Percentiles rank a stretch among this genome's conserved stretches.
Evolutionary conservation across 1,140 invertebrate genomes (phyloP).

Genomic region (Lepidotrigona ventralis): DNA sequence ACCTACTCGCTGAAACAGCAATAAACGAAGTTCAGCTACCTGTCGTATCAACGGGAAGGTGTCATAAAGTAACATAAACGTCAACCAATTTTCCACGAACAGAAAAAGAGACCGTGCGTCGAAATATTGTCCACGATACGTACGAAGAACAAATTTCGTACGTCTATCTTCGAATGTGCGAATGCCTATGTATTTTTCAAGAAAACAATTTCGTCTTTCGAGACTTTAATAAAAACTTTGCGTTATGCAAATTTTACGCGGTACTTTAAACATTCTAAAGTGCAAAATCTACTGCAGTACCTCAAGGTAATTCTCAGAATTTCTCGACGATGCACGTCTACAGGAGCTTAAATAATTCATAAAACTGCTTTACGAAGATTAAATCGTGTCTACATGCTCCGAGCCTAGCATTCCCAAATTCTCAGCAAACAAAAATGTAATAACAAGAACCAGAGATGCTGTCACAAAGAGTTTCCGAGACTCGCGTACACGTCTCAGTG

Average conservation of each 20-base stretch:
- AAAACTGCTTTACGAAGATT: background rate
- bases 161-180: background rate
- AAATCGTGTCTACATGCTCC: background rate
- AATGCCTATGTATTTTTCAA: background rate
- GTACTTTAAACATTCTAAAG: too few relatives aligned
- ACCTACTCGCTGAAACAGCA: background rate
- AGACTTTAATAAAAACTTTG: background rate
- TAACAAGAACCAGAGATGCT: background rate
- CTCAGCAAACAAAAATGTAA: background rate
- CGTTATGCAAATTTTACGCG: background rate
- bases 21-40: conserved; percentile 19
- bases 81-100: background rate
- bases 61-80: background rate
- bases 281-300: background rate
- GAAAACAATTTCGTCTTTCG: background rate
- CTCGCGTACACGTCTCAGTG: conserved; percentile 59
- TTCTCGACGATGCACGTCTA: background rate
- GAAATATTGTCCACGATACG: background rate
- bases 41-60: background rate
- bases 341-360: background rate
- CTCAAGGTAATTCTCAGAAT: background rate
- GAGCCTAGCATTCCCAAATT: background rate
- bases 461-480: conserved; percentile 28
- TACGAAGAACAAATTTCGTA: background rate
- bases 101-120: background rate